Percentiles rank a stretch among this genome's conserved stretches.
Conservation (phyloP, 2,888 invertebrate genomes). For the Sphaerophoria taeniata region DNA sequence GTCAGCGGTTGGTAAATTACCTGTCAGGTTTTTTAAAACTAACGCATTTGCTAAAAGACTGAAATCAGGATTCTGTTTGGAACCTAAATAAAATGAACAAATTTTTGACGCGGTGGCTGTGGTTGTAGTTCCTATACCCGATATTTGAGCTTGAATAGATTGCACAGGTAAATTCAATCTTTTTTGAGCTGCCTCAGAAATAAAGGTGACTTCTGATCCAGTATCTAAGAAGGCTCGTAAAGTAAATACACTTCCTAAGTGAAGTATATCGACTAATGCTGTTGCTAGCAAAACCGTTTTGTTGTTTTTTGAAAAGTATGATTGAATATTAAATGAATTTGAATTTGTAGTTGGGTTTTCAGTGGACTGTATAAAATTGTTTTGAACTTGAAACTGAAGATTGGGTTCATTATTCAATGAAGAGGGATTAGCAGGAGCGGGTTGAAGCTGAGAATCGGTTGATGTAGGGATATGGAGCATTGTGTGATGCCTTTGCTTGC, state of each 20-base stretch:
- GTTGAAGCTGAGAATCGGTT: too few relatives aligned
- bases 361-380: not conserved
- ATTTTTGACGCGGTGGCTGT: slow-evolving; percentile 14
- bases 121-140: slow-evolving; percentile 7
- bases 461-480: too few relatives aligned
- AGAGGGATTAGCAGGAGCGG: too few relatives aligned
- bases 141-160: slow-evolving; percentile 19
- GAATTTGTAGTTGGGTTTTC: not conserved
- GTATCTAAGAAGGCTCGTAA: slow-evolving; percentile 23
- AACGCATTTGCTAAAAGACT: not conserved
- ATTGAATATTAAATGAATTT: not conserved
- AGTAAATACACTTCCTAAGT: not conserved
- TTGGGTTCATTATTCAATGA: too few relatives aligned
- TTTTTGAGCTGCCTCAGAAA: slow-evolving; percentile 1
- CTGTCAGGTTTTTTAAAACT: slow-evolving; percentile 36
- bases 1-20: slow-evolving; percentile 9
- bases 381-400: not conserved
- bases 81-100: slow-evolving; percentile 1
- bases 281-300: slow-evolving; percentile 12
- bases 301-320: not conserved
- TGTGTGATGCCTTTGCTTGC: slow-evolving; percentile 6
- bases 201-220: slow-evolving; percentile 17
- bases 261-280: not conserved
- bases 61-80: not conserved
- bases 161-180: not conserved